A percentile compares a stretch with the other conserved stretches of the same genome.
These are phyloP conservation scores for Hermaeophaga mercurialis DNA, from an alignment of 2,888 invertebrate species.

Conservation along the genomic window DNA sequence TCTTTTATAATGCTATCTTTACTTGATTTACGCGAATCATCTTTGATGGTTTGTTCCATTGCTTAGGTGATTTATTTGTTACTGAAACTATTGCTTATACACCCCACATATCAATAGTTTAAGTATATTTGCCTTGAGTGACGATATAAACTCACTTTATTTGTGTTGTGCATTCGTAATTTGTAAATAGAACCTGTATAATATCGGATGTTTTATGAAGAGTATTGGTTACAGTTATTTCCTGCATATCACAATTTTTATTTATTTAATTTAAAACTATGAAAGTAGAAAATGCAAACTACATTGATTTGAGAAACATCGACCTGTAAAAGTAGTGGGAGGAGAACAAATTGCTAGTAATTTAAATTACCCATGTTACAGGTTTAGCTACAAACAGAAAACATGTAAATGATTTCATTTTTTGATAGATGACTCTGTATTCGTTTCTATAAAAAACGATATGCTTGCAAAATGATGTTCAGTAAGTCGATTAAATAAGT, in stretches of 20 bases:
- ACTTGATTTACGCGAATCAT: conserved; percentile 47
- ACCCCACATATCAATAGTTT: not conserved
- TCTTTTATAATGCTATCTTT: conserved; percentile 52
- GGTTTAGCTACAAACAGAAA: not conserved
- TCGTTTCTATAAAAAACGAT: too few relatives aligned
- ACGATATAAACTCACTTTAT: not conserved
- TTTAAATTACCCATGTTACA: not conserved
- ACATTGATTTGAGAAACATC: conserved; percentile 1
- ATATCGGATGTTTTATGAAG: not conserved
- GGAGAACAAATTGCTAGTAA: not conserved
- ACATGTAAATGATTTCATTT: too few relatives aligned
- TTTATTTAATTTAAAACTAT: not conserved
- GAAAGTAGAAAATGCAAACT: not conserved
- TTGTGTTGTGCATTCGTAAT: conserved; percentile 5
- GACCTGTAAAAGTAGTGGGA: not conserved
- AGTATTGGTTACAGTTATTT: not conserved
- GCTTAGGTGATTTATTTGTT: not conserved
- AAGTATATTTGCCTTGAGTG: not conserved
- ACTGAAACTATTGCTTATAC: not conserved
- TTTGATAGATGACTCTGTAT: not conserved
- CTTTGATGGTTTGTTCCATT: conserved; percentile 49
- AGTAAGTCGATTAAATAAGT: too few relatives aligned
- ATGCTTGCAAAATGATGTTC: too few relatives aligned
- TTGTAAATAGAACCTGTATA: not conserved
- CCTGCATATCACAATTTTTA: conserved; percentile 6